Evolutionary conservation across 1,140 invertebrate species (phyloP), one percentile per base, ranked within the genome.

Genomic region (Eulimnadia texana): DNA sequence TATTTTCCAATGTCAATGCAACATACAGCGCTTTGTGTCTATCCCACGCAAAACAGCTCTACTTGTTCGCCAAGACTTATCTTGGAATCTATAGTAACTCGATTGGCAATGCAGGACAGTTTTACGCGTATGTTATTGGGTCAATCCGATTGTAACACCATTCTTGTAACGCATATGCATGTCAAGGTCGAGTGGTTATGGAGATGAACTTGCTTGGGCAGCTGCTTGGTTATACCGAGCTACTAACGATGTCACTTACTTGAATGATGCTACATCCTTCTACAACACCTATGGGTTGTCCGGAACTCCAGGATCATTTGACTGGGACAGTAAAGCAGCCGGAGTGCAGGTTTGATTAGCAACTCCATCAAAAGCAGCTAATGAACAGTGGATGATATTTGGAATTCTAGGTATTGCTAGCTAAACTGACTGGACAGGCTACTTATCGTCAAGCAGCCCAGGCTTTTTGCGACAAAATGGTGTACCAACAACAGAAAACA

Each of bases 21-120:
- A 53, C 62, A 0, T 76, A 71, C 63, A 55, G 72, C 3, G 58
- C 58, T 0, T 23, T 27, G 13, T 64, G 61, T 20, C 63, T 76
- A 29, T 20, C 33, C 1, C 70, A 71, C 52, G 73, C 74, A 10
- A 70, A 69, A 50, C 63, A 71, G 49, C 65, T 77, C 33, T 76
- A 72, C 60, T 63, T 67, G 1, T 74, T 77, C 60, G 75, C 74
- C 13, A 70, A 74, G 27, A 67, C 64, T n/a, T 65, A 71, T 61
- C 58, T 68, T 25, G 72, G 69, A 10, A 68, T 67, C 10, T 76
- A 77, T 67, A 70, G 67, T 11, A 67, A 70, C 24, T 69, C 70
- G 13, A 70, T 77, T 9, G 60, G 69, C 0, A 68, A 70, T 56
- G 73, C 70, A 1, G 61, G 42, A 0, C 63, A 63, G 0, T 75